Evolutionary conservation across 2,797 vertebrate genomes (phyloP).

Genomic region (Sebastolobus alascanus): DNA sequence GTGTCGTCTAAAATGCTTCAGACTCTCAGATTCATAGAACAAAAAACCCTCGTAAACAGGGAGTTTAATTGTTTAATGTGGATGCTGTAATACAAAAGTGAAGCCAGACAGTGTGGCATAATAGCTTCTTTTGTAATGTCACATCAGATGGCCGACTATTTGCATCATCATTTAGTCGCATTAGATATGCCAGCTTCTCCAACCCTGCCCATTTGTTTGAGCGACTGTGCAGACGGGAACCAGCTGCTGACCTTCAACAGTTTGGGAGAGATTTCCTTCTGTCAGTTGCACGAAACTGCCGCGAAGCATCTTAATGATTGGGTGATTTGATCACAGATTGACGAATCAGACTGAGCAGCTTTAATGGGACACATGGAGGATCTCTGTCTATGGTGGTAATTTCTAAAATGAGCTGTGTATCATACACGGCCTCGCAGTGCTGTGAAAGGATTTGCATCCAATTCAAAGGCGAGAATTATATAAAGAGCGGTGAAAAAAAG

Average conservation of each 20-base stretch:
- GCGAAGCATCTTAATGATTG: constrained; percentile 9
- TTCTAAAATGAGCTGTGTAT: constrained; percentile 1
- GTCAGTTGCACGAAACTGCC: constrained; percentile 11
- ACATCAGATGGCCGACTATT: constrained; percentile 42
- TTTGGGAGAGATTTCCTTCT: constrained; percentile 29
- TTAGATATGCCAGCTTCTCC: constrained; percentile 24
- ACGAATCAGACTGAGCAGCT: constrained; percentile 12
- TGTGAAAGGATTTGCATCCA: constrained; percentile 25
- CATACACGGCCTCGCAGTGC: neutral
- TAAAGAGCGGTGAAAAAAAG: constrained; percentile 18
- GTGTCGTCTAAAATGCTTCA: too few species aligned
- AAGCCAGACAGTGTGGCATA: constrained; percentile 21
- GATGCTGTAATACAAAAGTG: constrained; percentile 6
- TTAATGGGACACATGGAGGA: constrained; percentile 10
- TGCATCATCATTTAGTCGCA: constrained; percentile 44
- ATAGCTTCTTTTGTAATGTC: constrained; percentile 22
- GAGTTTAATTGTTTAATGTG: constrained; percentile 17
- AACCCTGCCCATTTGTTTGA: constrained; percentile 30
- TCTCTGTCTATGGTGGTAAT: neutral
- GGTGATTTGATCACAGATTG: constrained; percentile 26
- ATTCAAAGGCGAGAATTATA: constrained; percentile 39
- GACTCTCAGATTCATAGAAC: neutral
- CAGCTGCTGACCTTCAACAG: constrained; percentile 54
- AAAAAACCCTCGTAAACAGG: neutral
- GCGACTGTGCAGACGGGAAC: constrained; percentile 38